Conservation (phyloP, 53 echinoderm and acorn worm genomes). For the Temnopleurus reevesii region DNA sequence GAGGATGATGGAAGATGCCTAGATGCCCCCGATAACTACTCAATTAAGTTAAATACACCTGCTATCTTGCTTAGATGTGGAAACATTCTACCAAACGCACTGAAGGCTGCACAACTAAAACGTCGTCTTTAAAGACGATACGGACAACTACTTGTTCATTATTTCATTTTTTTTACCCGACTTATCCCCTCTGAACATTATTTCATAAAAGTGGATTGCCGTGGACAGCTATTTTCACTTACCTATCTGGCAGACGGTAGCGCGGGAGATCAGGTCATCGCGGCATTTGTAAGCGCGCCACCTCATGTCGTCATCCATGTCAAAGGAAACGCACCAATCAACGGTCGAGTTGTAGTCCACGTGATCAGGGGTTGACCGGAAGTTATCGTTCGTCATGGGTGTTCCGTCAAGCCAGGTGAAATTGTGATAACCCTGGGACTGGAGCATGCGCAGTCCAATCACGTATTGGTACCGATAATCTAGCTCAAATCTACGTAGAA, state of each 20-base stretch:
- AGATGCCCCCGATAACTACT: no score
- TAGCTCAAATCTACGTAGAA: constrained; percentile 62
- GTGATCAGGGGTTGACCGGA: constrained; percentile 73
- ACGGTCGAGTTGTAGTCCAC: constrained; percentile 61
- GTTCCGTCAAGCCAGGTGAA: constrained; percentile 78
- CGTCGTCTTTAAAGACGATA: no score
- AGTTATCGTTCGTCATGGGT: constrained; percentile 79
- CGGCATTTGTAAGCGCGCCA: constrained; percentile 81
- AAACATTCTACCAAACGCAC: no score
- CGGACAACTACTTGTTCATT: no score
- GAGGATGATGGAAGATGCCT: no score
- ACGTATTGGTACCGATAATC: constrained; percentile 82
- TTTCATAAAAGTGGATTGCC: no score
- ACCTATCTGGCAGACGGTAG: constrained; percentile 89
- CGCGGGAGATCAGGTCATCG: constrained; percentile 73
- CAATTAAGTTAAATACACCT: no score
- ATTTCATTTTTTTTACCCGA: no score
- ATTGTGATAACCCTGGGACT: constrained; percentile 42
- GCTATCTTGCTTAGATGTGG: no score
- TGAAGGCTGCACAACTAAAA: no score
- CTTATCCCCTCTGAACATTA: no score
- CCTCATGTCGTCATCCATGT: constrained; percentile 83
- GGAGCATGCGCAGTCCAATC: constrained; percentile 71
- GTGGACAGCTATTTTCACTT: no score
- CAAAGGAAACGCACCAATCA: constrained; percentile 83